Base-by-base conservation (phyloP, 2,888 invertebrate species). In the Hedya salicella region DNA sequence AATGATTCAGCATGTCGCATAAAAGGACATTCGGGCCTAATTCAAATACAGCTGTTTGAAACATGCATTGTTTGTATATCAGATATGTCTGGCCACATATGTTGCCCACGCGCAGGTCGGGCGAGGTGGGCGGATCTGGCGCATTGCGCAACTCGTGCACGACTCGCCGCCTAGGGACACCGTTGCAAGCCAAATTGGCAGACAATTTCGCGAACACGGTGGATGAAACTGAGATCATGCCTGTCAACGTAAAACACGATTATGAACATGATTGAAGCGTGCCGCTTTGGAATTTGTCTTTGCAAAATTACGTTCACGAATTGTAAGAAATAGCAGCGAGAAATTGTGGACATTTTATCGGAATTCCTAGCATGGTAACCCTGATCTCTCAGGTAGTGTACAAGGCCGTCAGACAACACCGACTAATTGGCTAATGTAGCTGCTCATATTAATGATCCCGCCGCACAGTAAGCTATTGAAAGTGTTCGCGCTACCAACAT, bases 121-220 rank as follows among this genome's bases (percentile, higher is more conserved):
- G 57, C 56, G 40, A 17, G 32, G 70, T 73, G 74, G 73, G 75
- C 74, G 75, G 75, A 75, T 76, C 73, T 75, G 71, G 72, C 67
- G 68, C 73, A 72, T 76, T 74, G 73, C 75, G 72, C 71, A 78
- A 77, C 3, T 13, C 6, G 39, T 17, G 70, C 68, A 78, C 78
- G 77, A 75, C 59, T 46, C 78, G 77, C 59, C 52, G 67, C 64
- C 54, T 66, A 66, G 69, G 65, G 71, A 60, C 48, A 42, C 59
- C 59, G 53, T 53, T 60, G 32, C 36, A 25, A 46, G 25, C 40
- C 60, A 61, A 66, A 61, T 61, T 66, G 30, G 60, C 60, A 54
- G 48, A 42, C 60, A 61, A 53, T 65, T 66, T 61, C 40, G 54
- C 66, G 57, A 64, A 64, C 60, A 54, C 39, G 30, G 17, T 25